Base-by-base conservation (phyloP, 2,797 vertebrate species). In the Rhadinocentrus ornatus region DNA sequence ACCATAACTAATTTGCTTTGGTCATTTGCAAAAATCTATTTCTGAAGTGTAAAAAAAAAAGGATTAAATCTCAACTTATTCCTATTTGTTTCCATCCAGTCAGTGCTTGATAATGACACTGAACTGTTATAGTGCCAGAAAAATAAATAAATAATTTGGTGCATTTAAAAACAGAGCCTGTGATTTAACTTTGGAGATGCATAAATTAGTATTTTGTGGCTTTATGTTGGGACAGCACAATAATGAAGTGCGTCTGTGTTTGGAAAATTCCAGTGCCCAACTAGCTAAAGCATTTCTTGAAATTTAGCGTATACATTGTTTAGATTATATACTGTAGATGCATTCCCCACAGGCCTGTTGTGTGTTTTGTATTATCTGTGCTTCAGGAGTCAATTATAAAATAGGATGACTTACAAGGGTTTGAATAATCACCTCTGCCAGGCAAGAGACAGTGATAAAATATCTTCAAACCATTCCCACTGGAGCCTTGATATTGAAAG, bases 331-430 rank as follows among this genome's bases (percentile, higher is more conserved):
- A 16, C 15, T 41, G 13, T 41, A 41, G 39, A 41, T 13, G 13
- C 39, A 16, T 37, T 37, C 11, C 39, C 39, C 15, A 16, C 39
- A 41, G 39, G 39, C 39, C 39, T 41, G 39, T 18, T 41, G 39
- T 60, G 59, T 59, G 32, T 68, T 57, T 52, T 54, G 32, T 64
- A 29, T 24, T 69, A 61, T 60, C 77, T 71, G 44, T 70, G 71
- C 37, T 53, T 54, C 11, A 9, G 71, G 32, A 41, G 57, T 44
- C n/a, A n/a, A 77, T 48, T 41, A 35, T 56, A 56, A 71, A 71
- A 73, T 73, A 52, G 48, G 22, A 22, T 22, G 1, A 24, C 12
- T 52, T 9, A 11, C 39, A 46, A 46, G 8, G 44, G 24, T 52
- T 26, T 26, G 9, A 26, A 52, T 12, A 52, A 52, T 12, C n/a